Conservation (phyloP, 2,797 vertebrate genomes). For the Coccyzus lansbergi region DNA sequence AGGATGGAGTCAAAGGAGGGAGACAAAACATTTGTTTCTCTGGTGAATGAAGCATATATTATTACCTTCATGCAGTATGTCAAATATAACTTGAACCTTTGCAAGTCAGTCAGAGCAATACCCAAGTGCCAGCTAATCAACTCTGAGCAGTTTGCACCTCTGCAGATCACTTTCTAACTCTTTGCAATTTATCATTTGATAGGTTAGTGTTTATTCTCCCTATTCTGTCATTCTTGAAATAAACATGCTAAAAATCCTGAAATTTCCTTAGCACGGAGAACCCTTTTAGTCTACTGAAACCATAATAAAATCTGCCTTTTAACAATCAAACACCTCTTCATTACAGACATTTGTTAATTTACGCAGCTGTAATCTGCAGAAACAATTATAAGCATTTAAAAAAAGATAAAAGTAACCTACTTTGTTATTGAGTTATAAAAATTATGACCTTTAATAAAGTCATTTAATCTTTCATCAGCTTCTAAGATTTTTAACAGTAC, state of each 20-base stretch:
- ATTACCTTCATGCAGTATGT: slow-evolving; percentile 74
- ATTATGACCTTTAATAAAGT: not conserved
- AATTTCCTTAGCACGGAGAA: not conserved
- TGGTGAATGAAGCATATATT: slow-evolving; percentile 76
- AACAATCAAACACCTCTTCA: not conserved
- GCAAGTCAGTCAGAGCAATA: slow-evolving; percentile 60
- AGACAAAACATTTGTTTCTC: slow-evolving; percentile 82
- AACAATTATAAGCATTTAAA: not conserved
- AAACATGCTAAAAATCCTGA: not conserved
- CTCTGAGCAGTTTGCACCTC: slow-evolving; percentile 45
- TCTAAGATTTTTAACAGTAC: not conserved
- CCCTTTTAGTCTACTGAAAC: not conserved
- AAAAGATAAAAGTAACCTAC: not conserved
- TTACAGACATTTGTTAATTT: not conserved
- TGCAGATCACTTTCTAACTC: not conserved
- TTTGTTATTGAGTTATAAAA: not conserved
- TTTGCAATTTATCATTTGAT: slow-evolving; percentile 36
- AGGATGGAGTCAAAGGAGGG: slow-evolving; percentile 72
- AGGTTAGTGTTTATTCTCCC: not conserved
- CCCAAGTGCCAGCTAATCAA: slow-evolving; percentile 62
- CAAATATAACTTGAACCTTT: slow-evolving; percentile 73
- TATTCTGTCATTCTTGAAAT: not conserved
- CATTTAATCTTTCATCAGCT: not conserved
- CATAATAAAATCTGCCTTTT: not conserved
- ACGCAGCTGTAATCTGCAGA: not conserved